Percentiles rank a stretch among this genome's conserved stretches.
Conservation (phyloP, 2,113 vertebrate genomes). For the Zootoca vivipara region DNA sequence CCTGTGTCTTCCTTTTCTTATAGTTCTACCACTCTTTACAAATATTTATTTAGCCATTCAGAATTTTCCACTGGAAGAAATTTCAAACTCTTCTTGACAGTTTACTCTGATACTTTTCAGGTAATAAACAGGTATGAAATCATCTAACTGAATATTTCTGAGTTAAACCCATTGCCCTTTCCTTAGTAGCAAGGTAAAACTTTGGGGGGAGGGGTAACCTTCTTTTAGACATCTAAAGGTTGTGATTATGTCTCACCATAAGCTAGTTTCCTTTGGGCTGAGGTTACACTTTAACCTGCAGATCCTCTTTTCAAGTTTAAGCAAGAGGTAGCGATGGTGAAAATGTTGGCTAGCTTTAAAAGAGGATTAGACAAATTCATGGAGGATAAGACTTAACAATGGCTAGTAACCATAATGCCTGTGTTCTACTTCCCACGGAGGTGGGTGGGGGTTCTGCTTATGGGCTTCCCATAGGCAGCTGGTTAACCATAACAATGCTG, state of each 20-base stretch:
- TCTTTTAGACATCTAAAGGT: neutral
- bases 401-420: too few species aligned
- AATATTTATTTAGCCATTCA: neutral
- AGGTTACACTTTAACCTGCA: neutral
- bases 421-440: too few species aligned
- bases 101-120: neutral
- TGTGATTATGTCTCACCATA: neutral
- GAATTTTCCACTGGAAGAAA: neutral
- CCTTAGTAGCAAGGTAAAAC: neutral
- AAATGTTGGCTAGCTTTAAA: neutral
- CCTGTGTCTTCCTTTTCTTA: neutral
- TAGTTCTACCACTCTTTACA: neutral
- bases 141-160: neutral
- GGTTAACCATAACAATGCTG: too few species aligned
- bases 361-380: neutral
- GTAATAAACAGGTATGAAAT: too few species aligned
- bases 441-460: too few species aligned
- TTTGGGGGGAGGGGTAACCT: too few species aligned
- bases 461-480: too few species aligned
- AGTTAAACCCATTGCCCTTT: neutral
- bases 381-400: too few species aligned
- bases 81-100: neutral
- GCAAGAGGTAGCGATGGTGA: neutral
- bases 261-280: neutral
- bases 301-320: neutral